Evolutionary conservation across 1,140 invertebrate species (phyloP).

Genomic region (Apis cerana): DNA sequence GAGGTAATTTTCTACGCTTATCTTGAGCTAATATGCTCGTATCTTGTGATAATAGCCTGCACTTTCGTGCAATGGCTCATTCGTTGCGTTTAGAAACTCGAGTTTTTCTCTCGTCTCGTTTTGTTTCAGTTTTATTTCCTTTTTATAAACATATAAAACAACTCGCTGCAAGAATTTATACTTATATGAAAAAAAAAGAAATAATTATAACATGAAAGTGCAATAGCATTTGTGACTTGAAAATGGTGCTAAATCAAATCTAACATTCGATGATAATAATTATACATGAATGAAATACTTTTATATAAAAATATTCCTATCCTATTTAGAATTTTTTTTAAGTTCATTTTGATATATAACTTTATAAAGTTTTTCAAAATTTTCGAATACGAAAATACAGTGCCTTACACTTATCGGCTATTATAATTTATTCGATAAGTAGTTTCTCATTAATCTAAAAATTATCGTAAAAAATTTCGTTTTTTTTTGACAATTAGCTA

Average conservation of each 20-base stretch:
- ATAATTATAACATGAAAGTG: background rate
- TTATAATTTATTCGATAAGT: constrained; percentile 10
- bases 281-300: background rate
- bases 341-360: background rate
- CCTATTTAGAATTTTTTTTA: constrained; percentile 19
- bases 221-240: constrained; percentile 4
- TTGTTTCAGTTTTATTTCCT: constrained; percentile 34
- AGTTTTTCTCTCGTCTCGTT: constrained; percentile 27
- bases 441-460: background rate
- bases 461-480: background rate
- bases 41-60: constrained; percentile 50
- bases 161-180: background rate
- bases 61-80: constrained; percentile 39
- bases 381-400: background rate
- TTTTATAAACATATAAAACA: constrained; percentile 8
- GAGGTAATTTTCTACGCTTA: constrained; percentile 37
- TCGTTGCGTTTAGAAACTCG: constrained; percentile 37
- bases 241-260: constrained; percentile 11
- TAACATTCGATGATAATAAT: background rate
- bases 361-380: background rate
- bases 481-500: constrained; percentile 23
- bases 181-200: background rate
- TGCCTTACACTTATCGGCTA: constrained; percentile 30
- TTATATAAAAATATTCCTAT: background rate
- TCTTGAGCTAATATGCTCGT: constrained; percentile 30